phyloP scores from a whole-genome alignment of 2,113 vertebrate genomes.

The Sprattus sprattus region DNA sequence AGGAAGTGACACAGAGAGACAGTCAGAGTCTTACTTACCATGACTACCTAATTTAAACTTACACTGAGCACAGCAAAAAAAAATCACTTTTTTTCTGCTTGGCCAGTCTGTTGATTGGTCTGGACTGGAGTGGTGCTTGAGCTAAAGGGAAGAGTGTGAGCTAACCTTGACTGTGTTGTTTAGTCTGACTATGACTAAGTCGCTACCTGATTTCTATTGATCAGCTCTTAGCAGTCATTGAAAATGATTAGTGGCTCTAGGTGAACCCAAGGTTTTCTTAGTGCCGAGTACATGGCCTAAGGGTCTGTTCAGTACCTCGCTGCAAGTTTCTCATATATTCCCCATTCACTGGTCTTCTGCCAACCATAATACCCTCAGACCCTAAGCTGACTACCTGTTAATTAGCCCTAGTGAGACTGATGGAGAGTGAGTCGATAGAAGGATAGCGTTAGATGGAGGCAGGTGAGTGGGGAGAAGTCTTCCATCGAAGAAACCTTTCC shows the following conservation, averaged over 20 bases:
- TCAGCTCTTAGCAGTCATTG: constrained; percentile 60
- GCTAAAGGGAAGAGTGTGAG: neutral
- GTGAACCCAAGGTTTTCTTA: constrained; percentile 34
- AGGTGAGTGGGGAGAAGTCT: neutral
- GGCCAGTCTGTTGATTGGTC: neutral
- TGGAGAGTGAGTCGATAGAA: constrained; percentile 1
- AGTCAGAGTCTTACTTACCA: neutral
- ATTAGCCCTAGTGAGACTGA: neutral
- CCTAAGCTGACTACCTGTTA: constrained; percentile 26
- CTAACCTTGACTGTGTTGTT: neutral
- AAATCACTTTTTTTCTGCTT: neutral
- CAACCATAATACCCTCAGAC: constrained; percentile 5
- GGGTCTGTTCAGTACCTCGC: constrained; percentile 52
- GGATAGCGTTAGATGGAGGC: neutral
- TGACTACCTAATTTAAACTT: neutral
- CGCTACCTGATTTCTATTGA: constrained; percentile 48
- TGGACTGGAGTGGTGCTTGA: neutral
- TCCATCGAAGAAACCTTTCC: constrained; percentile 47
- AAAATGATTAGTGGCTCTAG: constrained; percentile 58
- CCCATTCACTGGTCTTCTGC: neutral
- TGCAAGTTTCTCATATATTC: constrained; percentile 13
- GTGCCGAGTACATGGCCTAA: constrained; percentile 41
- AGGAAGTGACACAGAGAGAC: neutral
- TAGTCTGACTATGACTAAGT: too few relatives aligned
- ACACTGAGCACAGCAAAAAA: neutral